Evolutionary conservation across 2,888 invertebrate species (phyloP).

Genomic region (Blera fallax): DNA sequence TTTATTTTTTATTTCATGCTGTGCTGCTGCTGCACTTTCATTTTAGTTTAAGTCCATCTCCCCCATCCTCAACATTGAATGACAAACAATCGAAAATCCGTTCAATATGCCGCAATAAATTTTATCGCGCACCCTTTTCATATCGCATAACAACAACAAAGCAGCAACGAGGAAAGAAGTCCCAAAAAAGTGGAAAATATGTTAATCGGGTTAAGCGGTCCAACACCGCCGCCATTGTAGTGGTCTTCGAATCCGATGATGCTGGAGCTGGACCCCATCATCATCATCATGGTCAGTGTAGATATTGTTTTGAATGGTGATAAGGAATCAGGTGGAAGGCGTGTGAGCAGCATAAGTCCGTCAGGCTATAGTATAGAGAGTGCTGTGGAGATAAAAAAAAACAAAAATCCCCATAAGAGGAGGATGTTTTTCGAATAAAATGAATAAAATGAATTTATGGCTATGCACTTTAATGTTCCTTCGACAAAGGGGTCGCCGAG

Average conservation of each 20-base stretch:
- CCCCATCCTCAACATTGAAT: constrained; percentile 30
- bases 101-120: constrained; percentile 63
- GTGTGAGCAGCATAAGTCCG: constrained; percentile 45
- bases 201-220: constrained; percentile 71
- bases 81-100: constrained; percentile 71
- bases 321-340: constrained; percentile 70
- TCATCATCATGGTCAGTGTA: constrained; percentile 35
- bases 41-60: constrained; percentile 31
- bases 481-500: not conserved
- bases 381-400: constrained; percentile 7
- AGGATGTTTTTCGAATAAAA: constrained; percentile 62
- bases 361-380: not conserved
- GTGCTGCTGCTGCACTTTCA: constrained; percentile 57
- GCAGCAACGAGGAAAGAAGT: not conserved
- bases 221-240: constrained; percentile 50
- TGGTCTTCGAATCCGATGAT: constrained; percentile 31
- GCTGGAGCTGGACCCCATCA: not conserved
- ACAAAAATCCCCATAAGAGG: constrained; percentile 4
- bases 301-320: constrained; percentile 62
- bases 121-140: constrained; percentile 59
- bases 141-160: constrained; percentile 5
- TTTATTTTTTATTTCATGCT: not conserved
- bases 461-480: constrained; percentile 58
- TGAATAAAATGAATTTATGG: constrained; percentile 71
- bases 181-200: constrained; percentile 65